Percentiles rank a stretch among this genome's conserved stretches.
Conservation (phyloP, 2,113 vertebrate genomes). For the Solea solea region DNA sequence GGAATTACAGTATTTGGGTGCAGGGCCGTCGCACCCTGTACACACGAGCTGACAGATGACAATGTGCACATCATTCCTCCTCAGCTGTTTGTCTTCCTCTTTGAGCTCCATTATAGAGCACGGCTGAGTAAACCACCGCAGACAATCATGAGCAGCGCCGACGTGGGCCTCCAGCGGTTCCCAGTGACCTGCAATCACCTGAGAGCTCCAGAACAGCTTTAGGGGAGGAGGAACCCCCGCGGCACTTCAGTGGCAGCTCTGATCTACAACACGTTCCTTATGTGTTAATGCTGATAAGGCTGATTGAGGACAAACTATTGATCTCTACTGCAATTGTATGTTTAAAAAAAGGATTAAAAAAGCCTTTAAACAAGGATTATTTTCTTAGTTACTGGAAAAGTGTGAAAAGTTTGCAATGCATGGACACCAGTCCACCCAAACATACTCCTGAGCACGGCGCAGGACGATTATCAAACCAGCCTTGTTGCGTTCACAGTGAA, state of each 20-base stretch:
- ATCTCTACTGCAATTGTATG: no score
- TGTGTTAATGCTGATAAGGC: not conserved
- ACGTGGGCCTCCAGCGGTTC: slow-evolving; percentile 41
- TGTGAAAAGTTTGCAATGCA: no score
- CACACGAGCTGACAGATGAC: slow-evolving; percentile 35
- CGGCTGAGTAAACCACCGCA: slow-evolving; percentile 18
- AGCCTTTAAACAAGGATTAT: no score
- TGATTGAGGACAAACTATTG: no score
- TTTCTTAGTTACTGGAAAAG: no score
- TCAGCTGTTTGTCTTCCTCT: slow-evolving; percentile 24
- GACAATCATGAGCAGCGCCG: slow-evolving; percentile 3
- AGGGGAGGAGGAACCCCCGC: not conserved
- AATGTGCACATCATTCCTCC: slow-evolving; percentile 15
- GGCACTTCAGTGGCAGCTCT: slow-evolving; percentile 14
- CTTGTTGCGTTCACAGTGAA: no score
- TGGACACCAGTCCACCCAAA: no score
- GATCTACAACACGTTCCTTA: no score
- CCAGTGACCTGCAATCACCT: slow-evolving; percentile 57
- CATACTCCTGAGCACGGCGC: no score
- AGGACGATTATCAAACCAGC: no score
- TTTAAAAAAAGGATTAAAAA: no score
- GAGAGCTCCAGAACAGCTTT: slow-evolving; percentile 17
- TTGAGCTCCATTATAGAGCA: slow-evolving; percentile 12
- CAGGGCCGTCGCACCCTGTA: not conserved
- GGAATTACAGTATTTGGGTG: slow-evolving; percentile 15